These are phyloP conservation scores for Lethenteron camtschaticum DNA, from an alignment of 2,113 vertebrate genomes.

Conservation along the genomic window DNA sequence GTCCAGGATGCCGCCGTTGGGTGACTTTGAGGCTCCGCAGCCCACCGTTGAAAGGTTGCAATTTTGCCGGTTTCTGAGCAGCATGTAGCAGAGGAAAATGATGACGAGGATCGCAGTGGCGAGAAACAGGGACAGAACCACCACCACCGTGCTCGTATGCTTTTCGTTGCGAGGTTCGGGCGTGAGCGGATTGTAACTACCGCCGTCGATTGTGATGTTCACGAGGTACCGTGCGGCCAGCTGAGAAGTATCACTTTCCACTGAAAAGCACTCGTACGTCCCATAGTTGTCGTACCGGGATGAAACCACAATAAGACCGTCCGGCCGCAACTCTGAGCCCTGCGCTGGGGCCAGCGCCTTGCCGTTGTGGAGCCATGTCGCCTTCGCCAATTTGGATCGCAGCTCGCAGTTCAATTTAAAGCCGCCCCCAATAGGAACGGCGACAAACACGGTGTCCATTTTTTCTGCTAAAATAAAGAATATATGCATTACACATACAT, in stretches of 20 bases:
- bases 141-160: background rate
- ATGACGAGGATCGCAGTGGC: background rate
- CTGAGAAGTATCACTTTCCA: background rate
- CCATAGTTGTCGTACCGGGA: background rate
- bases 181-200: no score
- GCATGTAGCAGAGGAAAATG: slow-evolving; percentile 1
- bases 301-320: background rate
- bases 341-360: background rate
- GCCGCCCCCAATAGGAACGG: background rate
- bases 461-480: no score
- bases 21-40: background rate
- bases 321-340: background rate
- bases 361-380: slow-evolving; percentile 1
- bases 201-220: no score
- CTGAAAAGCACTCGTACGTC: background rate
- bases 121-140: slow-evolving; percentile 1
- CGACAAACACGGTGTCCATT: no score
- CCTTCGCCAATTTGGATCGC: background rate
- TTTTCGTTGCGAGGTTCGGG: no score
- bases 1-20: background rate
- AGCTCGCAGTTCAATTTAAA: background rate
- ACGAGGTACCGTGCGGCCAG: no score
- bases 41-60: background rate
- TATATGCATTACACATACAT: no score
- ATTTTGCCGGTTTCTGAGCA: background rate